These are phyloP conservation scores for Anthonomus grandis DNA, from an alignment of 1,140 invertebrate species.

Conservation along the genomic window DNA sequence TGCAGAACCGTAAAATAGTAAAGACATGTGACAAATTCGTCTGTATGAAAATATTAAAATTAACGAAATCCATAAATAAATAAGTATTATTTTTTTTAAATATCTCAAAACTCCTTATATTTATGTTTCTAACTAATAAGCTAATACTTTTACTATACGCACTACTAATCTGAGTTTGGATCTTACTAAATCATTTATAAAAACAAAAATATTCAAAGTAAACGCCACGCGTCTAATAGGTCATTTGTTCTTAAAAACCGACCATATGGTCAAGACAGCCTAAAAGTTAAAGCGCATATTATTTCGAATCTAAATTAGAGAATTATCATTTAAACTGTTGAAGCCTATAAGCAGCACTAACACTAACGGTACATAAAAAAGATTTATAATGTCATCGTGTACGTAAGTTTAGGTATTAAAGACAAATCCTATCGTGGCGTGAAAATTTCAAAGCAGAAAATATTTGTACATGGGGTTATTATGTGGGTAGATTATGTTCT, in stretches of 20 bases:
- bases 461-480: slow-evolving; percentile 14
- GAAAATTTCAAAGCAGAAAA: slow-evolving; percentile 16
- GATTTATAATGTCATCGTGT: slow-evolving; percentile 15
- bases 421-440: slow-evolving; percentile 17
- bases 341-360: slow-evolving; percentile 10
- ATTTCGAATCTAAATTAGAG: slow-evolving; percentile 27
- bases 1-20: no score
- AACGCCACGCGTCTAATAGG: slow-evolving; percentile 14
- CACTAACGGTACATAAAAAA: slow-evolving; percentile 22
- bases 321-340: slow-evolving; percentile 19
- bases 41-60: no score
- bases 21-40: no score
- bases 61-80: no score
- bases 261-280: slow-evolving; percentile 25
- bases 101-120: no score
- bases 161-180: no score
- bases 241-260: slow-evolving; percentile 19
- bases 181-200: no score
- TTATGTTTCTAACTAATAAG: no score
- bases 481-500: no score
- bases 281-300: slow-evolving; percentile 22
- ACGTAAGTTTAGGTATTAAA: slow-evolving; percentile 22
- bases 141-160: no score
- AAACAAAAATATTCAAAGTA: no score
- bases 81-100: no score